Evolutionary conservation across 2,113 vertebrate species (phyloP), one percentile per base, ranked within the genome.

Genomic region (Phyllostomus hastatus): DNA sequence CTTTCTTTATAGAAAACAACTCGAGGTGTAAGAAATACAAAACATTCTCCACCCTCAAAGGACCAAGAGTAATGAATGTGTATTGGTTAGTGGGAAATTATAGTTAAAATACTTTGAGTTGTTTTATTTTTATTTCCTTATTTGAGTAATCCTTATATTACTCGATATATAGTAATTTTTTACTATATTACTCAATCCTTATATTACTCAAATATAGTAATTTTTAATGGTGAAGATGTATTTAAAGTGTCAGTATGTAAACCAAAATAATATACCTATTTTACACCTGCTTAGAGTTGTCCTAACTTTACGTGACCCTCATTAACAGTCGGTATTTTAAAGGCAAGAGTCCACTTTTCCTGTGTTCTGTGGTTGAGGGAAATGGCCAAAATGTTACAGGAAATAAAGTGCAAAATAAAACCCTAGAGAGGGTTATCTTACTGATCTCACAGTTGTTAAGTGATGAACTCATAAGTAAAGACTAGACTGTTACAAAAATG

Each of bases 341-440:
- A 48, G 54, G 31, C 73, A 67, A 82, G 24, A 81, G 20, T 88
- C 26, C 48, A 57, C 4, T 41, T 72, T 72, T 82, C 14, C 26
- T 61, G 16, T 64, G 35, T 35, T 76, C 75, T 50, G 22, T 28
- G 59, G 50, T 89, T 80, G 11, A 41, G 41, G 72, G 6, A 87
- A 87, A 82, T 78, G 52, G 67, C 43, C 86, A 88, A 61, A 80
- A 22, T 83, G 48, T 93, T 88, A 80, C 2, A 72, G 48, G 43
- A 89, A 91, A 64, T 73, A 79, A 88, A n/a, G 59, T 88, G 80
- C n/a, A 82, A 90, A 91, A 70, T 69, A 52, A 82, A 91, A 76
- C 50, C 69, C 10, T 52, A 14, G 28, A 59, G 38, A 20, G 12
- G 48, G 19, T 80, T 81, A 50, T 67, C 46, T 67, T 90, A 43